These are phyloP conservation scores for Orussus abietinus DNA, from an alignment of 1,140 invertebrate species.

Conservation along the genomic window DNA sequence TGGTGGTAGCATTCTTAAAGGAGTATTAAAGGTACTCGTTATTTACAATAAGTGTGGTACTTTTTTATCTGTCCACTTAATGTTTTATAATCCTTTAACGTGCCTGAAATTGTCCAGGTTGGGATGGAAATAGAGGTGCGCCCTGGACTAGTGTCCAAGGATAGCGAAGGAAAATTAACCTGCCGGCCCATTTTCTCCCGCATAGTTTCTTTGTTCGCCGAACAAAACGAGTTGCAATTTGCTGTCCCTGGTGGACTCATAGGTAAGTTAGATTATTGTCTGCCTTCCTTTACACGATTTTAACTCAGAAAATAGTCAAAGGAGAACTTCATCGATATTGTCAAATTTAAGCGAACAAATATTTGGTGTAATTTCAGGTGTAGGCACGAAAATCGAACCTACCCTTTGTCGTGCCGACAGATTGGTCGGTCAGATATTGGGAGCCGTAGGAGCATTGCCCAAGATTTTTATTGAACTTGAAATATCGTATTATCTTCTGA, in stretches of 20 bases:
- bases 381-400: slow-evolving; percentile 98
- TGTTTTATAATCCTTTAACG: no score
- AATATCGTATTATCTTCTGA: slow-evolving; percentile 95
- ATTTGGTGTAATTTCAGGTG: slow-evolving; percentile 65
- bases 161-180: slow-evolving; percentile 90
- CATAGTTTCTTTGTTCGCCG: slow-evolving; percentile 97
- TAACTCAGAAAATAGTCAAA: no score
- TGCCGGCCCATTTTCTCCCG: slow-evolving; percentile 95
- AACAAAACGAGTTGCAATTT: slow-evolving; percentile 98
- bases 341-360: no score
- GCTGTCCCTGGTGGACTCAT: slow-evolving; percentile 98
- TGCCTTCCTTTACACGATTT: no score
- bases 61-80: no score
- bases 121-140: slow-evolving; percentile 89
- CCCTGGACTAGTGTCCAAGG: slow-evolving; percentile 94
- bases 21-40: slow-evolving; percentile 91
- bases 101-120: slow-evolving; percentile 62
- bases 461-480: slow-evolving; percentile 98
- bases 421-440: slow-evolving; percentile 96
- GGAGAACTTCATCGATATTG: no score
- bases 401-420: slow-evolving; percentile 96
- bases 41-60: no score
- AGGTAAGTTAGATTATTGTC: slow-evolving; percentile 59
- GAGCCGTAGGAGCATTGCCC: slow-evolving; percentile 93
- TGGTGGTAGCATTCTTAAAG: slow-evolving; percentile 94